phyloP scores from a whole-genome alignment of 1,140 invertebrate genomes.

The Pseudomyrmex flavicornis region DNA sequence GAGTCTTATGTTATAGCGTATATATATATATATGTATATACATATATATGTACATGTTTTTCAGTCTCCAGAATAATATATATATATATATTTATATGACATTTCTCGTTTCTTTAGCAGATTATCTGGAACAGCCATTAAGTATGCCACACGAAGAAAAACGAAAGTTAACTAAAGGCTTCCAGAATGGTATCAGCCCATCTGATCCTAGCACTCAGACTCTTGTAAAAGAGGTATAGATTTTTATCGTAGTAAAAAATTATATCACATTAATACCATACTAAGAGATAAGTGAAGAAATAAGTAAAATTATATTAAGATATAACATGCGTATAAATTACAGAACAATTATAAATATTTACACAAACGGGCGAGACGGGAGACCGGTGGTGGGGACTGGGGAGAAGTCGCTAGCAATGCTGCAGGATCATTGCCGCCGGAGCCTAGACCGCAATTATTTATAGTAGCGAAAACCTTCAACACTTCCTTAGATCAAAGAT shows the following conservation, averaged over 20 bases:
- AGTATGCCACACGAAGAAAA: conserved; percentile 81
- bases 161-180: conserved; percentile 80
- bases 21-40: too few relatives aligned
- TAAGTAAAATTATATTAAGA: neutral
- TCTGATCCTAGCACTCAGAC: conserved; percentile 82
- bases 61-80: neutral
- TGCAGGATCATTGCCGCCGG: conserved; percentile 81
- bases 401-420: conserved; percentile 82
- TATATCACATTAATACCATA: neutral
- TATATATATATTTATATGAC: neutral
- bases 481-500: conserved; percentile 80
- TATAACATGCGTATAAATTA: neutral
- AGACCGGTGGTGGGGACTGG: conserved; percentile 79
- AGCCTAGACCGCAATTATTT: conserved; percentile 80
- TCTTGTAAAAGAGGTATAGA: conserved; percentile 80
- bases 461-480: conserved; percentile 81
- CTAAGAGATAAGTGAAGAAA: neutral
- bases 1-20: neutral
- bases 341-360: conserved; percentile 81
- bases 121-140: conserved; percentile 81
- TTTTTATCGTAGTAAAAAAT: conserved; percentile 12
- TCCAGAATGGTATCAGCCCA: conserved; percentile 83
- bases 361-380: conserved; percentile 79
- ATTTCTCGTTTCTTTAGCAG: conserved; percentile 72
- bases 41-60: neutral